These are phyloP conservation scores for Condylura cristata DNA, from an alignment of 2,113 vertebrate genomes.

Conservation along the genomic window DNA sequence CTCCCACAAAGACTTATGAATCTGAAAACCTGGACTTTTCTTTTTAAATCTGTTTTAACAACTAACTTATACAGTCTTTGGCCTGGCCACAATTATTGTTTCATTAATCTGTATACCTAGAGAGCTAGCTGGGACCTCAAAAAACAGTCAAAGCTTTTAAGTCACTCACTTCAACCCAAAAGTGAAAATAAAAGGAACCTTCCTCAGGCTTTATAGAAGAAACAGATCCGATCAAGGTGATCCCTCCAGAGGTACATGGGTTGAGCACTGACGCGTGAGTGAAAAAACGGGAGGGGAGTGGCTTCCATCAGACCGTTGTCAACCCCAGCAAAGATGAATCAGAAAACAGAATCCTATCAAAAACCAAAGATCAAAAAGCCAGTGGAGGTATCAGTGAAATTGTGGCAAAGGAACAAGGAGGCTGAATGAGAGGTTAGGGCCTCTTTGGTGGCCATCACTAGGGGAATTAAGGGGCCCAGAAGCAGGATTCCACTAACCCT, in stretches of 20 bases:
- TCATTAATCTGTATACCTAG: neutral
- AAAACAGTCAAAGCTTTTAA: slow-evolving; percentile 14
- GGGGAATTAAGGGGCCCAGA: neutral
- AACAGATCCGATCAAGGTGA: neutral
- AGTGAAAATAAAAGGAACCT: slow-evolving; percentile 14
- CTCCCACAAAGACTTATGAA: neutral
- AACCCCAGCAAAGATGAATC: neutral
- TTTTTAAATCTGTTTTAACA: neutral
- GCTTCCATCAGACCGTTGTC: neutral
- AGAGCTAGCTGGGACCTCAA: neutral
- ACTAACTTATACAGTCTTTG: neutral
- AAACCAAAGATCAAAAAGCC: neutral
- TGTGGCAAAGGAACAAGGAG: neutral
- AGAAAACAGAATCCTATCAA: slow-evolving; percentile 20
- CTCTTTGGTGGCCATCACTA: neutral
- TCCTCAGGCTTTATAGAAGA: neutral
- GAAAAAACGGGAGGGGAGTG: neutral
- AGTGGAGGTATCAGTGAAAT: neutral
- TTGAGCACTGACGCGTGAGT: neutral
- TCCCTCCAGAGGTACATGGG: neutral
- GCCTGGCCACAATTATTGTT: neutral
- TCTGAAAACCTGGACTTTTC: slow-evolving; percentile 10
- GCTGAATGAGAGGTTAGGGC: neutral
- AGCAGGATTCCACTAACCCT: neutral
- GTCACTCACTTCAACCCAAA: neutral